A percentile compares a stretch with the other conserved stretches of the same genome.
Conservation (phyloP, 2,113 vertebrate species). For the Pachypanchax playfairii region DNA sequence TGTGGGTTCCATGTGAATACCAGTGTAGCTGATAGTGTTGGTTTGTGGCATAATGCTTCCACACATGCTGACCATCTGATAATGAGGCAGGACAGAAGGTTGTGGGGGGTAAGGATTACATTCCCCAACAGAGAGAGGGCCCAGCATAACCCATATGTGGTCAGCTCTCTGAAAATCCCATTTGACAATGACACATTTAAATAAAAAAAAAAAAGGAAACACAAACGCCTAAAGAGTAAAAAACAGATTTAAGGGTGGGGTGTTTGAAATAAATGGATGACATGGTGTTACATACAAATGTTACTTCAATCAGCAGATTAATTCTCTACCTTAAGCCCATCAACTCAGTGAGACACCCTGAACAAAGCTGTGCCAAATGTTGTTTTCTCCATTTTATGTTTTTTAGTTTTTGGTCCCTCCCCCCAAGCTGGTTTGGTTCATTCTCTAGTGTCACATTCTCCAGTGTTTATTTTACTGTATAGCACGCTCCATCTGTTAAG, state of each 20-base stretch:
- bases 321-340: conserved; percentile 64
- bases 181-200: conserved; percentile 59
- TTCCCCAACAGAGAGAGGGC: conserved; percentile 43
- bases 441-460: conserved; percentile 27
- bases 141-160: conserved; percentile 64
- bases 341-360: conserved; percentile 15
- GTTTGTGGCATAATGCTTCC: conserved; percentile 32
- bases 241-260: conserved; percentile 28
- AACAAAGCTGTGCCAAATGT: conserved; percentile 60
- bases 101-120: conserved; percentile 41
- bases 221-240: conserved; percentile 30
- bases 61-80: conserved; percentile 61
- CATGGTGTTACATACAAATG: conserved; percentile 44
- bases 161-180: conserved; percentile 62
- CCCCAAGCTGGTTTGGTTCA: conserved; percentile 23
- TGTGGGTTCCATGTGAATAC: conserved; percentile 3
- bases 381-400: conserved; percentile 45
- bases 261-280: conserved; percentile 63
- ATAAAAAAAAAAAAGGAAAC: too few relatives aligned
- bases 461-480: conserved; percentile 52
- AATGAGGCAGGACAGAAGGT: conserved; percentile 47
- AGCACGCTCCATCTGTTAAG: conserved; percentile 71
- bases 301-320: conserved; percentile 57
- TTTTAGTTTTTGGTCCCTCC: neutral
- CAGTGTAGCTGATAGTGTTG: conserved; percentile 20